Conservation (phyloP, 2,113 vertebrate species). For the Crotalus horridus region DNA sequence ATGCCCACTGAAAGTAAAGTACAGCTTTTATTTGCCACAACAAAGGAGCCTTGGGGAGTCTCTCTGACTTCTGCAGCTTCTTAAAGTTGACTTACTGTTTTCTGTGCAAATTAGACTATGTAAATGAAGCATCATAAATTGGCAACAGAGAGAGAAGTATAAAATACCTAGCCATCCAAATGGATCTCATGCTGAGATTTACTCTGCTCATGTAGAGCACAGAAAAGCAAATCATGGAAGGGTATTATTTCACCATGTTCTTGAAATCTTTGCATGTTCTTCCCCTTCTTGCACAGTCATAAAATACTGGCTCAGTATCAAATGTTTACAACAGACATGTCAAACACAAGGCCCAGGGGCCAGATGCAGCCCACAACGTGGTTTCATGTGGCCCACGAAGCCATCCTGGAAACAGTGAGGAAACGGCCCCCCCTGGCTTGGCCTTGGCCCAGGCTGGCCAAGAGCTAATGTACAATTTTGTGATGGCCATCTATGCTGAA, state of each 20-base stretch:
- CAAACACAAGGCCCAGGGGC: too few relatives aligned
- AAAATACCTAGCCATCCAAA: neutral
- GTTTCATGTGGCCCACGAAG: too few relatives aligned
- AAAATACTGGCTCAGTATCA: neutral
- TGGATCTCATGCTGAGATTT: neutral
- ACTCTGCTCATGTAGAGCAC: neutral
- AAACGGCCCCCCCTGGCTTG: too few relatives aligned
- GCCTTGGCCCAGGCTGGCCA: too few relatives aligned
- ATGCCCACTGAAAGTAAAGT: neutral
- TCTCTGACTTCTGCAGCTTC: neutral
- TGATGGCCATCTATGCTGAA: too few relatives aligned
- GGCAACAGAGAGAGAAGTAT: neutral
- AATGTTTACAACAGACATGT: neutral
- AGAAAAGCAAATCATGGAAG: neutral
- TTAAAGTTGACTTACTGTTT: neutral
- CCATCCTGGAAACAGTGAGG: too few relatives aligned
- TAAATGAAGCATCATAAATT: neutral
- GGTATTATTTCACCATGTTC: neutral
- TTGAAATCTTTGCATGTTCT: neutral
- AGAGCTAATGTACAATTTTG: too few relatives aligned
- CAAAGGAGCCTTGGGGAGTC: neutral
- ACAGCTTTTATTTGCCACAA: neutral
- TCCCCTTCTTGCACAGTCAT: neutral
- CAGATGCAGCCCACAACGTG: too few relatives aligned
- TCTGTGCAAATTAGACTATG: neutral